Percentiles rank a stretch among this genome's conserved stretches.
These are phyloP conservation scores for Drosophila formosana DNA, from an alignment of 2,888 invertebrate species.

Conservation along the genomic window DNA sequence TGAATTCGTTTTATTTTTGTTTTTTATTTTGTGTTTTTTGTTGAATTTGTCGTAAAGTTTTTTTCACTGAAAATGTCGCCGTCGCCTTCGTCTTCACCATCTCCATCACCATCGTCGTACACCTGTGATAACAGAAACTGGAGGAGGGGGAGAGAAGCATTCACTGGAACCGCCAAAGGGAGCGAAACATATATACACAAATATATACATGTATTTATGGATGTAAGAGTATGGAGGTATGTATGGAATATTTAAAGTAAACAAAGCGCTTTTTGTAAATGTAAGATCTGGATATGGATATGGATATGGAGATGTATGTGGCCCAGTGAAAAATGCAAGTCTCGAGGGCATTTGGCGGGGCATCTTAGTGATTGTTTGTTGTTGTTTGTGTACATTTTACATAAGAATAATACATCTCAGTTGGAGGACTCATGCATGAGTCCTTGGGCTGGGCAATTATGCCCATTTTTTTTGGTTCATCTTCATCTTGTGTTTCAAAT, in stretches of 20 bases:
- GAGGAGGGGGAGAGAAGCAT: neutral
- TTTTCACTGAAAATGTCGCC: neutral
- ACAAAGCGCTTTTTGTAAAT: conserved; percentile 30
- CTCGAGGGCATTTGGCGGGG: conserved; percentile 21
- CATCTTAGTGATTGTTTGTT: conserved; percentile 13
- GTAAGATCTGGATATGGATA: conserved; percentile 5
- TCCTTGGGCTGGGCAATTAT: conserved; percentile 33
- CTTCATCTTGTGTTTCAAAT: conserved; percentile 8
- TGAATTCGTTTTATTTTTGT: conserved; percentile 42
- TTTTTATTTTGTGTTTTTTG: conserved; percentile 6
- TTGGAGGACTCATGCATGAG: conserved; percentile 31
- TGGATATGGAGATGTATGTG: neutral
- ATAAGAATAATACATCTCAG: conserved; percentile 58
- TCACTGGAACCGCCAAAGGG: conserved; percentile 11
- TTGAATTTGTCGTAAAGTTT: conserved; percentile 28
- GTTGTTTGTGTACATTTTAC: conserved; percentile 28
- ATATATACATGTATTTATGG: neutral
- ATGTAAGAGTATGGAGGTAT: neutral
- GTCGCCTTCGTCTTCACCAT: neutral
- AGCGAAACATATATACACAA: neutral
- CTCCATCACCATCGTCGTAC: conserved; percentile 2
- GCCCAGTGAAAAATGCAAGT: conserved; percentile 29
- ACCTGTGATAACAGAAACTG: conserved; percentile 54
- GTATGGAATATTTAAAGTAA: conserved; percentile 18
- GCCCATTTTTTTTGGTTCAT: conserved; percentile 17